These are phyloP conservation scores for Cyaniris semiargus DNA, from an alignment of 2,888 invertebrate species.

Conservation along the genomic window DNA sequence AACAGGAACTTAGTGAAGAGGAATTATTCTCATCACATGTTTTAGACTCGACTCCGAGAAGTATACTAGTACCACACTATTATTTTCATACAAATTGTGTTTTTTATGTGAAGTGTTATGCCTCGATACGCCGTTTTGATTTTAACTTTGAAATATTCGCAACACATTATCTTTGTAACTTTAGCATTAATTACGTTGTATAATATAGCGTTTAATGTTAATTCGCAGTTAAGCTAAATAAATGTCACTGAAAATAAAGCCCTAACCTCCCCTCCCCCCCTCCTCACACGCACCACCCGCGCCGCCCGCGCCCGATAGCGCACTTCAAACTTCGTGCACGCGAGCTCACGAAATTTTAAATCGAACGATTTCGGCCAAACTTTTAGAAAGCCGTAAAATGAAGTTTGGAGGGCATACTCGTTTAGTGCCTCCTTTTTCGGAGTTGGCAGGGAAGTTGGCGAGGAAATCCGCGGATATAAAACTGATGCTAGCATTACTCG, in stretches of 20 bases:
- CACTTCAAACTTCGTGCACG: slow-evolving; percentile 4
- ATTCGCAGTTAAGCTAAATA: background rate
- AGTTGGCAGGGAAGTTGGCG: background rate
- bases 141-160: too few species aligned
- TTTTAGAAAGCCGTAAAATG: slow-evolving; percentile 19
- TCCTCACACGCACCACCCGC: background rate
- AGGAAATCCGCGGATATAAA: background rate
- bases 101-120: too few species aligned
- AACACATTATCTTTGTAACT: too few species aligned
- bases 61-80: too few species aligned
- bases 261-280: background rate
- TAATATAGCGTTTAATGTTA: background rate
- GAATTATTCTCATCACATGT: too few species aligned
- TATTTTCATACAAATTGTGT: too few species aligned
- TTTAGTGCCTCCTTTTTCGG: background rate
- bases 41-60: too few species aligned
- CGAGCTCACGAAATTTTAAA: slow-evolving; percentile 1
- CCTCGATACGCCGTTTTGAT: too few species aligned
- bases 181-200: too few species aligned
- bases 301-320: background rate
- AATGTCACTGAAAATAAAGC: background rate
- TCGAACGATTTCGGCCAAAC: slow-evolving; percentile 14
- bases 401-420: slow-evolving; percentile 4
- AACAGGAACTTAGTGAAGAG: background rate
- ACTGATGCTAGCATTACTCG: background rate